These are phyloP conservation scores for Bostrychus sinensis DNA, from an alignment of 2,113 vertebrate genomes.

Conservation along the genomic window DNA sequence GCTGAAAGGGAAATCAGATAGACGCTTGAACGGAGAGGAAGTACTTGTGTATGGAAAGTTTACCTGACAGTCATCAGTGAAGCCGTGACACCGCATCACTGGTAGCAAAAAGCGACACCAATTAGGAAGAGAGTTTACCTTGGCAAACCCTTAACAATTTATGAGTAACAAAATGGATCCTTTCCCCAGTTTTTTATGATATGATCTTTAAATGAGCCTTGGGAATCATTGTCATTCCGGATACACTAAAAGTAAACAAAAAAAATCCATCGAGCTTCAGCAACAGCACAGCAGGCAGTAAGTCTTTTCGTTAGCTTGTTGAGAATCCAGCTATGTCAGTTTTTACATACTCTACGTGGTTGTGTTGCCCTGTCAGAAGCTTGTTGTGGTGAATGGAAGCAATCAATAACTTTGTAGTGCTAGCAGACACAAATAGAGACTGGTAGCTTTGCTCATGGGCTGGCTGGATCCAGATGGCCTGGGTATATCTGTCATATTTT, in stretches of 20 bases:
- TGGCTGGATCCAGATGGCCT: conserved; percentile 31
- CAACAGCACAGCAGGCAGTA: conserved; percentile 21
- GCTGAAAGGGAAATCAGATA: conserved; percentile 73
- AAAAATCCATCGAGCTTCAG: conserved; percentile 14
- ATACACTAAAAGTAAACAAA: conserved; percentile 30
- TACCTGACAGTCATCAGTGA: conserved; percentile 73
- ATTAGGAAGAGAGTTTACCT: conserved; percentile 64
- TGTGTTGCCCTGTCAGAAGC: conserved; percentile 53
- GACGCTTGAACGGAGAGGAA: conserved; percentile 66
- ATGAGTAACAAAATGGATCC: conserved; percentile 61
- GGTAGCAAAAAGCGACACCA: conserved; percentile 64
- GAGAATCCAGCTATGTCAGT: conserved; percentile 49
- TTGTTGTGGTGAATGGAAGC: conserved; percentile 37
- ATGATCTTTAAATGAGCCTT: conserved; percentile 41
- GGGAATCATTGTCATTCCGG: conserved; percentile 40
- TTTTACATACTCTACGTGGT: conserved; percentile 38
- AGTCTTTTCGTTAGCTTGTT: conserved; percentile 54
- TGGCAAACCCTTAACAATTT: conserved; percentile 55
- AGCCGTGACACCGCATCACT: conserved; percentile 54
- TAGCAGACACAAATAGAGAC: conserved; percentile 43
- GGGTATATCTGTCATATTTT: conserved; percentile 43
- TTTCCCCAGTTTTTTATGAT: conserved; percentile 16
- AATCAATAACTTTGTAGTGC: conserved; percentile 60
- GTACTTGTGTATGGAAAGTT: conserved; percentile 62
- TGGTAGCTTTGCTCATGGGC: conserved; percentile 28